phyloP scores from a whole-genome alignment of 2,888 invertebrate species.

The Odontomyia ornata region DNA sequence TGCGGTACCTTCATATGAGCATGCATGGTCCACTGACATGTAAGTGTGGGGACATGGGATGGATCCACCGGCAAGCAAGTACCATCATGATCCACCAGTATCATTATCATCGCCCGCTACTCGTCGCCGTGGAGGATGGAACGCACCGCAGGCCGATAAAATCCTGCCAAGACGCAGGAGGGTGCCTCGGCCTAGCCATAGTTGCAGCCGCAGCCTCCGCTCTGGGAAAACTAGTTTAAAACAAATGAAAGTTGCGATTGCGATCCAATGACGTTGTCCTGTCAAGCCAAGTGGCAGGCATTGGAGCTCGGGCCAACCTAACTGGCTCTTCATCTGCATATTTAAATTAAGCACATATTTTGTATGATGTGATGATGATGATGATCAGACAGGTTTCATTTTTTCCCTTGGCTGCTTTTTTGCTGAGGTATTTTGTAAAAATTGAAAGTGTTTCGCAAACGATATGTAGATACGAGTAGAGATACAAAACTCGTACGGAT shows the following conservation, averaged over 20 bases:
- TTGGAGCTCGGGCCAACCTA: neutral
- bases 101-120: neutral
- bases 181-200: neutral
- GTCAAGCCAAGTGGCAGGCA: slow-evolving; percentile 1
- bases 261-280: slow-evolving; percentile 41
- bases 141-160: neutral
- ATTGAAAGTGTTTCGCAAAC: slow-evolving; percentile 43
- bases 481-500: neutral
- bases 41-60: neutral
- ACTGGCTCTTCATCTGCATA: slow-evolving; percentile 38
- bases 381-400: slow-evolving; percentile 37
- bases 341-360: slow-evolving; percentile 26
- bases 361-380: slow-evolving; percentile 19
- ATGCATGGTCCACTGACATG: neutral
- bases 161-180: slow-evolving; percentile 10
- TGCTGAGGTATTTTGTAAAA: slow-evolving; percentile 30
- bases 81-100: neutral
- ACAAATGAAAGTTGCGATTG: slow-evolving; percentile 30
- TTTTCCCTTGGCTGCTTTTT: slow-evolving; percentile 12
- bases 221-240: slow-evolving; percentile 26
- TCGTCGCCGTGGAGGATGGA: neutral
- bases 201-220: neutral
- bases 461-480: neutral
- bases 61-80: neutral
- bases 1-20: neutral